Conservation (phyloP, 1,140 invertebrate species). For the Platyscapa corneri region DNA sequence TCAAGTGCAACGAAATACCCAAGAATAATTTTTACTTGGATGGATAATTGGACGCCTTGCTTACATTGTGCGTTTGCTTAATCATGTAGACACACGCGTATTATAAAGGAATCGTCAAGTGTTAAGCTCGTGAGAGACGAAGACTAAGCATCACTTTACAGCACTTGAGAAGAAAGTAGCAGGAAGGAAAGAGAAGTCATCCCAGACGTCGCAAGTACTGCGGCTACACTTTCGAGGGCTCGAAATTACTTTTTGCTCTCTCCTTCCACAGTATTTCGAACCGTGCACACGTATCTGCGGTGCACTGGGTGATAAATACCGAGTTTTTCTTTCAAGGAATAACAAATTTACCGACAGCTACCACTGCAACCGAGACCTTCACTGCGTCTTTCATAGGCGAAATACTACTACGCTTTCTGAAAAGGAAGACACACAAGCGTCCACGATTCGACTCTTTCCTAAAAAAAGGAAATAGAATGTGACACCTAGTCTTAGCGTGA, state of each 20-base stretch:
- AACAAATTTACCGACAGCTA: background rate
- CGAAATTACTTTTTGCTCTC: slow-evolving; percentile 11
- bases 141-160: background rate
- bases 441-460: background rate
- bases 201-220: background rate
- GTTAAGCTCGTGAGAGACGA: background rate
- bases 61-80: background rate
- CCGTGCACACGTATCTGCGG: too few relatives aligned
- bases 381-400: background rate
- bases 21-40: background rate
- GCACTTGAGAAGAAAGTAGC: slow-evolving; percentile 41
- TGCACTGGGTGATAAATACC: too few relatives aligned
- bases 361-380: background rate
- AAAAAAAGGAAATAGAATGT: background rate
- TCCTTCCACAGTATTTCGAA: too few relatives aligned
- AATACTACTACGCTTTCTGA: background rate
- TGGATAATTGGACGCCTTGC: background rate
- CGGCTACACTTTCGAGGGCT: slow-evolving; percentile 29
- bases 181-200: slow-evolving; percentile 24
- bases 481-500: too few relatives aligned
- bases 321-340: too few relatives aligned
- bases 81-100: background rate
- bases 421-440: background rate
- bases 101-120: too few relatives aligned
- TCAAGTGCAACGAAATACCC: background rate